Percentiles rank a stretch among this genome's conserved stretches.
These are phyloP conservation scores for Podarcis siculus DNA, from an alignment of 2,797 vertebrate species.

Conservation along the genomic window DNA sequence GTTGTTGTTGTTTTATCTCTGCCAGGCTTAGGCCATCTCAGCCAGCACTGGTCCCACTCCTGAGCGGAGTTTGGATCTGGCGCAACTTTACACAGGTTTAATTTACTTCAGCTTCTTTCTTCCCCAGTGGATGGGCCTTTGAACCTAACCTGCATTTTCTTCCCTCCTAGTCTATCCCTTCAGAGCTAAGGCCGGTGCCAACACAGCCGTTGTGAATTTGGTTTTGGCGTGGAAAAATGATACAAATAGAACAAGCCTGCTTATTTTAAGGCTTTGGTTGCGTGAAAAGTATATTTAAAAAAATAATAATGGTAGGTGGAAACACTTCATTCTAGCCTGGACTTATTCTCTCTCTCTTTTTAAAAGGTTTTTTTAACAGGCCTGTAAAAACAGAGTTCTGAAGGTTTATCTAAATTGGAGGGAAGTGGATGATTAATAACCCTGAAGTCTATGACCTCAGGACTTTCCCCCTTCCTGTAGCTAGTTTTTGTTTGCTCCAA, in stretches of 20 bases:
- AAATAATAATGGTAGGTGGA: slow-evolving; percentile 19
- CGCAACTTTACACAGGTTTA: too few relatives aligned
- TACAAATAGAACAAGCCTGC: slow-evolving; percentile 62
- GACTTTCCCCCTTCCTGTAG: not conserved
- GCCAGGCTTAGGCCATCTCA: too few relatives aligned
- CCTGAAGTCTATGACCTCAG: not conserved
- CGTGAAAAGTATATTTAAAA: slow-evolving; percentile 32
- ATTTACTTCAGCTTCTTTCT: not conserved
- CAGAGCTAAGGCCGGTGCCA: not conserved
- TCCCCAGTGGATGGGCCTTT: not conserved
- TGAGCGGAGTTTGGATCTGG: too few relatives aligned
- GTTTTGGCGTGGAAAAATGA: slow-evolving; percentile 39
- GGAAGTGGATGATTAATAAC: not conserved
- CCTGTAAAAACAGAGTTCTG: not conserved
- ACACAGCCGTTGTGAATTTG: slow-evolving; percentile 42
- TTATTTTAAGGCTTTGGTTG: slow-evolving; percentile 60
- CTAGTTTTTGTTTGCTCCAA: not conserved
- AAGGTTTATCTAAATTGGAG: not conserved
- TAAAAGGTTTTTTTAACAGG: not conserved
- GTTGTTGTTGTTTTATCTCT: too few relatives aligned
- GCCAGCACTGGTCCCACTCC: too few relatives aligned
- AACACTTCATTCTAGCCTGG: not conserved
- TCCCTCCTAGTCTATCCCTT: accelerated
- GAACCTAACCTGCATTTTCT: not conserved
- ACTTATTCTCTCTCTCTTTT: not conserved